Base-by-base conservation (phyloP, 2,888 invertebrate genomes). In the Capitulum mitella region DNA sequence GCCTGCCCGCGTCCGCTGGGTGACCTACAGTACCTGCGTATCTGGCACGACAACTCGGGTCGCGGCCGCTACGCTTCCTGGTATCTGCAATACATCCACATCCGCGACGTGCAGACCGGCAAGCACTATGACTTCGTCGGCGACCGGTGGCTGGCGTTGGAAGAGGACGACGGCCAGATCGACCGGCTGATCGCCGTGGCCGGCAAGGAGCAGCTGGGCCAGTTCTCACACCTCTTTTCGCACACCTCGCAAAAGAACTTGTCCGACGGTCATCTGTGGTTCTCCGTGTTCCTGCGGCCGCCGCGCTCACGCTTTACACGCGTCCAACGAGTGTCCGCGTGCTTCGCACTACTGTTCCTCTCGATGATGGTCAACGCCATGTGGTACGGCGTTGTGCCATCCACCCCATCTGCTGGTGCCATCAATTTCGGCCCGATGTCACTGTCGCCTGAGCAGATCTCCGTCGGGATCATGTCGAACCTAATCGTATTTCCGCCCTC, bases 11-110 rank as follows among this genome's bases (percentile, higher is more conserved):
- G 87, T 79, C 85, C 87, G 0, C 85, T 88, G 34, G 88, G 88
- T 8, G 82, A 83, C 1, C 83, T 88, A 78, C 85, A 84, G 81
- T 87, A 85, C 82, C 82, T 87, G 43, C 84, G 87, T 14, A 83
- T 88, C 10, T 88, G 88, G 88, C 88, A 88, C 80, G 87, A 88
- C 83, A 88, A 88, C 83, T 84, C 85, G 8, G 88, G 87, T 1
- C 83, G 84, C 79, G 86, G 86, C 0, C 84, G 84, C 74, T 84
- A 83, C 81, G 86, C 84, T 1, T 86, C 87, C 0, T 88, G 88
- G 88, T 87, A 84, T 81, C 83, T 87, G 70, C 85, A 86, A 80
- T 85, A 85, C 82, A 83, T 88, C 77, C 82, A 86, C 8, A 84
- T 88, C 16, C 80, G 85, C 16, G 88, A 88, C 82, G 83, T 88